Evolutionary conservation across 2,888 invertebrate species (phyloP).

Genomic region (Glaucopsyche alexis): DNA sequence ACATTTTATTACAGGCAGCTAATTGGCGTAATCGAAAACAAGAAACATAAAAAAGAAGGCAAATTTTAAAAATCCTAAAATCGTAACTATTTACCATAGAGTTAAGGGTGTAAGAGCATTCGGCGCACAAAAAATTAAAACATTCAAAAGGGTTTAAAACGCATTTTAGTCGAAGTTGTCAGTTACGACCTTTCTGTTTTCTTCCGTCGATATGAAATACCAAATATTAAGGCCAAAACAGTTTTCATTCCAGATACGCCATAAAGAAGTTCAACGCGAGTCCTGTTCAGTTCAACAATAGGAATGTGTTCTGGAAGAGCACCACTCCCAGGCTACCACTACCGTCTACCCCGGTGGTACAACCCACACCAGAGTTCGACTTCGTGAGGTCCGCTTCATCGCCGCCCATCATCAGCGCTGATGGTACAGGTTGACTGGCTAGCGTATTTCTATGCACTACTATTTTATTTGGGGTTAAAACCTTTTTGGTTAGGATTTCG

Average conservation of each 20-base stretch:
- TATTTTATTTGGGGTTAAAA: constrained; percentile 32
- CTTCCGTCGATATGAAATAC: background rate
- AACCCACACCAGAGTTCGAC: constrained; percentile 56
- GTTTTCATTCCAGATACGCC: constrained; percentile 53
- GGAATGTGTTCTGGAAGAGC: constrained; percentile 59
- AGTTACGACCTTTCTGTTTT: no score
- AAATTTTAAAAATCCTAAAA: no score
- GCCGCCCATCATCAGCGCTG: constrained; percentile 52
- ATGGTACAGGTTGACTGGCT: constrained; percentile 65
- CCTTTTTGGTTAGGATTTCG: constrained; percentile 32
- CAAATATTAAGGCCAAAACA: background rate
- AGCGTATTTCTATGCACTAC: constrained; percentile 52
- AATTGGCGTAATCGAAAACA: no score
- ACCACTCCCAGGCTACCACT: constrained; percentile 40
- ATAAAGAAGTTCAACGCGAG: constrained; percentile 57
- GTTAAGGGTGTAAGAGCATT: no score
- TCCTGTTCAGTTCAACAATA: constrained; percentile 42
- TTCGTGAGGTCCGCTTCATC: constrained; percentile 60
- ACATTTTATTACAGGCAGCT: no score
- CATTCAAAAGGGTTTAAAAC: no score
- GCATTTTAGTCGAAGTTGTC: no score
- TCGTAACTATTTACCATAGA: no score
- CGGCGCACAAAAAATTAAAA: no score
- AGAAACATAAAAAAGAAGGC: no score
- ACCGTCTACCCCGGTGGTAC: constrained; percentile 47